phyloP scores from a whole-genome alignment of 1,140 invertebrate genomes.

The Acromyrmex heyeri region DNA sequence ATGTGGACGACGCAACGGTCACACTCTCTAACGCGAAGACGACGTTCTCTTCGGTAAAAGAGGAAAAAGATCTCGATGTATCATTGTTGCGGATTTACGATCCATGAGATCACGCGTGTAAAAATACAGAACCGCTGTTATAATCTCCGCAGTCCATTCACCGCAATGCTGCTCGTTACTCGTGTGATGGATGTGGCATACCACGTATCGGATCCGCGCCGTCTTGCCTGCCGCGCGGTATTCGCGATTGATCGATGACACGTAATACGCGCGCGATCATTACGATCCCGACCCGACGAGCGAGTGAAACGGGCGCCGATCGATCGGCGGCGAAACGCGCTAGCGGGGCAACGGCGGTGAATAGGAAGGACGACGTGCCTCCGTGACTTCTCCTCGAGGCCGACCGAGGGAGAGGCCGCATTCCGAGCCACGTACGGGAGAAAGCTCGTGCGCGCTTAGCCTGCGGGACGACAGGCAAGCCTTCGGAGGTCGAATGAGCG shows the following conservation, averaged over 20 bases:
- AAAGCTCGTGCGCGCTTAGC: constrained; percentile 77
- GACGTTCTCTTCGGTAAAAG: not conserved
- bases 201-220: not conserved
- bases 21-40: not conserved
- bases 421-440: constrained; percentile 76
- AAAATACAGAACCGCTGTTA: not conserved
- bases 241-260: constrained; percentile 59
- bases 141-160: not conserved
- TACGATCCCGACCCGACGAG: constrained; percentile 1
- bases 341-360: constrained; percentile 36
- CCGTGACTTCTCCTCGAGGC: constrained; percentile 48
- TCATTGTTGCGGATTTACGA: not conserved
- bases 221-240: not conserved
- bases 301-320: not conserved
- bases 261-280: constrained; percentile 24
- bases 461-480: constrained; percentile 51
- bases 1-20: too few species aligned
- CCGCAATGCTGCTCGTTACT: constrained; percentile 26
- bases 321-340: not conserved
- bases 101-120: not conserved
- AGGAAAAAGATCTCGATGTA: not conserved
- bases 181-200: constrained; percentile 31
- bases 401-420: constrained; percentile 75
- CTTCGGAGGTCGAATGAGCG: constrained; percentile 28
- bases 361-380: constrained; percentile 73